phyloP scores from a whole-genome alignment of 2,113 vertebrate genomes.

The Empidonax alnorum region DNA sequence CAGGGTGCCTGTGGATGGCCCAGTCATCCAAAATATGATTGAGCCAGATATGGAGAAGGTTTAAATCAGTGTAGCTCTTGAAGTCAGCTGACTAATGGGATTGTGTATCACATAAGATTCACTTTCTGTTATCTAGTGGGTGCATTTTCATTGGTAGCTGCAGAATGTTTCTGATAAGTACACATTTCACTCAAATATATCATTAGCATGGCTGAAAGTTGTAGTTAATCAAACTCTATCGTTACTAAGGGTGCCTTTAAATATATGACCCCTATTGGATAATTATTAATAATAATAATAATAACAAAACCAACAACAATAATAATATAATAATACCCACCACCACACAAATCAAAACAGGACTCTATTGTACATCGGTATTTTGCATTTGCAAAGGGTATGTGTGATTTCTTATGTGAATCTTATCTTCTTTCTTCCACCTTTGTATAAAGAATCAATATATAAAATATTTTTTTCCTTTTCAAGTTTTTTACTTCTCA shows the following conservation, averaged over 20 bases:
- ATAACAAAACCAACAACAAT: not conserved
- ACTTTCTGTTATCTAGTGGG: not conserved
- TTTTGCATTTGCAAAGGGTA: not conserved
- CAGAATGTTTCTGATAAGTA: not conserved
- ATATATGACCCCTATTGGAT: not conserved
- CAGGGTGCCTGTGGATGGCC: not conserved
- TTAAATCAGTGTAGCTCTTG: not conserved
- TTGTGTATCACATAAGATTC: not conserved
- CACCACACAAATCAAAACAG: not conserved
- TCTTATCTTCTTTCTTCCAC: not conserved
- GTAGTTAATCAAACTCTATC: not conserved
- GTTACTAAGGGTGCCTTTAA: not conserved
- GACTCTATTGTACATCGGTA: not conserved
- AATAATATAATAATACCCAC: not conserved
- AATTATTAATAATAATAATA: not conserved
- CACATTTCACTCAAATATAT: not conserved
- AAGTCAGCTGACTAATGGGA: not conserved
- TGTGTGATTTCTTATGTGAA: not conserved
- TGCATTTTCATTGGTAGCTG: not conserved
- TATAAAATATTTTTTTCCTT: not conserved
- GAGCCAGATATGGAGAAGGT: not conserved
- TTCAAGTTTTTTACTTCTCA: not conserved
- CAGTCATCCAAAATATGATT: not conserved
- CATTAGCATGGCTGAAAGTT: not conserved
- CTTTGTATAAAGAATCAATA: not conserved